These are phyloP conservation scores for Metalampra italica DNA, from an alignment of 2,888 invertebrate species.

Conservation along the genomic window DNA sequence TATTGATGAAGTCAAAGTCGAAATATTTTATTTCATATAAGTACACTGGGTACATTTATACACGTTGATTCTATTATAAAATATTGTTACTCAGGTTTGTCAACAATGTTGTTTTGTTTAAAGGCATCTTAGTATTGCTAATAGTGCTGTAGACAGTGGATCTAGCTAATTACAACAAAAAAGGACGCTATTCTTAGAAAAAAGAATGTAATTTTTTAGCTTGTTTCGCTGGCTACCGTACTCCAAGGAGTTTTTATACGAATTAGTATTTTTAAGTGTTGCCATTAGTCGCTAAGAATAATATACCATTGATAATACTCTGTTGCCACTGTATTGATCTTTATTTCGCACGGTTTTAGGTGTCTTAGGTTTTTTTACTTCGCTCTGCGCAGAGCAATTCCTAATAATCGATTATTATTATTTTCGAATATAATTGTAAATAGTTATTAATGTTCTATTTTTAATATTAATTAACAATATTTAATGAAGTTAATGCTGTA, in stretches of 20 bases:
- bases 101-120: too few relatives aligned
- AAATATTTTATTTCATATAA: too few relatives aligned
- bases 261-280: background rate
- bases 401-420: slow-evolving; percentile 58
- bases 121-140: too few relatives aligned
- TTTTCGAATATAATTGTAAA: slow-evolving; percentile 67
- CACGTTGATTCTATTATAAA: too few relatives aligned
- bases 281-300: slow-evolving; percentile 12
- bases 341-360: slow-evolving; percentile 55
- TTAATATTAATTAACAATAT: slow-evolving; percentile 17
- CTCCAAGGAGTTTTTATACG: background rate
- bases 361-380: slow-evolving; percentile 32
- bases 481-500: slow-evolving; percentile 57
- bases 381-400: slow-evolving; percentile 64
- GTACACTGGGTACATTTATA: too few relatives aligned
- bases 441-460: slow-evolving; percentile 33
- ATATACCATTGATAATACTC: slow-evolving; percentile 8
- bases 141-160: too few relatives aligned
- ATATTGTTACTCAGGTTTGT: too few relatives aligned
- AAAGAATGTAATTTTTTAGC: too few relatives aligned
- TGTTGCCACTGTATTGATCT: slow-evolving; percentile 49
- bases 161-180: too few relatives aligned
- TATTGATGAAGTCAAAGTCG: too few relatives aligned
- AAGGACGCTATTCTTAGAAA: too few relatives aligned
- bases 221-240: too few relatives aligned